phyloP scores from a whole-genome alignment of 2,888 invertebrate species.

The Yponomeuta evonymella region DNA sequence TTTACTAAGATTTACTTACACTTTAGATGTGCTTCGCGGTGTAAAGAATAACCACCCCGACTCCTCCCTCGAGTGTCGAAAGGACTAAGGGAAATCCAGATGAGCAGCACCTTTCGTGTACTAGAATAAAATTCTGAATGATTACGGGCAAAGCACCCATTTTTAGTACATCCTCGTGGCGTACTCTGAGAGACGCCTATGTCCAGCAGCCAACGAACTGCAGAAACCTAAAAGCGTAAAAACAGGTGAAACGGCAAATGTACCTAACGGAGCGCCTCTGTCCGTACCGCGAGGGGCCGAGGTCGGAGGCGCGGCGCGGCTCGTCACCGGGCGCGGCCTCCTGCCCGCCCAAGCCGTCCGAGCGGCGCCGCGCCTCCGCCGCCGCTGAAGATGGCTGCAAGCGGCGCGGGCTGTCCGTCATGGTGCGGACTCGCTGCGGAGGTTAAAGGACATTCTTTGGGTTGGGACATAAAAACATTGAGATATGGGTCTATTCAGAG shows the following conservation, averaged over 20 bases:
- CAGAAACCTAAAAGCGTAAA: background rate
- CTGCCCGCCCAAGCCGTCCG: conserved; percentile 38
- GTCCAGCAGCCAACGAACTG: conserved; percentile 17
- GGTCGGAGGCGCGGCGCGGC: conserved; percentile 57
- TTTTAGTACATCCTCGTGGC: no score
- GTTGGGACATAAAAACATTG: no score
- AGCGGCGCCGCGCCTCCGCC: conserved; percentile 44
- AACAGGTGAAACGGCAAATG: background rate
- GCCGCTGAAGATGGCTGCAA: conserved; percentile 43
- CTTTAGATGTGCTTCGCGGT: no score
- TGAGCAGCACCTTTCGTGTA: no score
- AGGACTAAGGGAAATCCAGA: no score
- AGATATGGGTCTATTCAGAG: no score
- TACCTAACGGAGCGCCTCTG: conserved; percentile 60
- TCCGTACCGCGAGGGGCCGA: conserved; percentile 38
- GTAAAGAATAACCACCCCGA: no score
- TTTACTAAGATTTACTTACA: no score
- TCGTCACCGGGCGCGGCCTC: conserved; percentile 33
- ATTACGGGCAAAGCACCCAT: no score
- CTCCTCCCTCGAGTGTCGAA: no score
- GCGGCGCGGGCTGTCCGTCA: conserved; percentile 62
- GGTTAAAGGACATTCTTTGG: no score
- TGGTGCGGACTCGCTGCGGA: conserved; percentile 53
- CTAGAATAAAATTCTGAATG: no score
- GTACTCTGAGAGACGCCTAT: conserved; percentile 18